Percentiles rank a stretch among this genome's conserved stretches.
These are phyloP conservation scores for Metellina segmentata DNA, from an alignment of 2,888 invertebrate species.

Conservation along the genomic window DNA sequence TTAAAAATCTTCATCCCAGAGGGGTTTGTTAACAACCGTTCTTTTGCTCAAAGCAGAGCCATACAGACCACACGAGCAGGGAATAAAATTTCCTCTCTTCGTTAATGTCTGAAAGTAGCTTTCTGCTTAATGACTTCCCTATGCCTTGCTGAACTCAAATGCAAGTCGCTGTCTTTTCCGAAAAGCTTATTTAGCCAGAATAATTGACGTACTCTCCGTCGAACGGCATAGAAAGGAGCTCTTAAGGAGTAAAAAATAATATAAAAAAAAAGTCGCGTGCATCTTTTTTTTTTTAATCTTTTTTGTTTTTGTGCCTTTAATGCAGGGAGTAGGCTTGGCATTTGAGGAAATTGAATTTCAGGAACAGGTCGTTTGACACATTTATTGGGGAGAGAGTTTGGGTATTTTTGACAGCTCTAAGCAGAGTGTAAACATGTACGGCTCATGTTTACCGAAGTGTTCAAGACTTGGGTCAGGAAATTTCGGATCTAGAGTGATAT, in stretches of 20 bases:
- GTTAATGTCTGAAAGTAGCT: conserved; percentile 16
- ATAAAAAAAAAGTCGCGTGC: neutral
- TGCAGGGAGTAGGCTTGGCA: neutral
- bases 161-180: neutral
- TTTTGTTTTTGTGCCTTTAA: conserved; percentile 22
- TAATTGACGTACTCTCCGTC: conserved; percentile 9
- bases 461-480: neutral
- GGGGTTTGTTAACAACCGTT: conserved; percentile 1
- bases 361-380: conserved; percentile 9
- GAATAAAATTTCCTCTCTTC: conserved; percentile 6
- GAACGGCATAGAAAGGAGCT: neutral
- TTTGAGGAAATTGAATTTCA: conserved; percentile 21
- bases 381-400: neutral
- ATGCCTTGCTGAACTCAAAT: neutral
- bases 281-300: neutral
- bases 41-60: neutral
- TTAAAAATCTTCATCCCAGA: neutral
- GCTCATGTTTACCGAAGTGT: neutral
- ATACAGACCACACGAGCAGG: neutral
- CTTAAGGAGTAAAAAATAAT: neutral
- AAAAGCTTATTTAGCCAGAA: conserved; percentile 11
- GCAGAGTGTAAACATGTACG: neutral
- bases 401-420: neutral
- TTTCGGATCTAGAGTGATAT: neutral
- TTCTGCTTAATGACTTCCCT: conserved; percentile 11